Evolutionary conservation across 53 echinoderm and acorn worm genomes (phyloP).

Genomic region (Mesocentrotus franciscanus): DNA sequence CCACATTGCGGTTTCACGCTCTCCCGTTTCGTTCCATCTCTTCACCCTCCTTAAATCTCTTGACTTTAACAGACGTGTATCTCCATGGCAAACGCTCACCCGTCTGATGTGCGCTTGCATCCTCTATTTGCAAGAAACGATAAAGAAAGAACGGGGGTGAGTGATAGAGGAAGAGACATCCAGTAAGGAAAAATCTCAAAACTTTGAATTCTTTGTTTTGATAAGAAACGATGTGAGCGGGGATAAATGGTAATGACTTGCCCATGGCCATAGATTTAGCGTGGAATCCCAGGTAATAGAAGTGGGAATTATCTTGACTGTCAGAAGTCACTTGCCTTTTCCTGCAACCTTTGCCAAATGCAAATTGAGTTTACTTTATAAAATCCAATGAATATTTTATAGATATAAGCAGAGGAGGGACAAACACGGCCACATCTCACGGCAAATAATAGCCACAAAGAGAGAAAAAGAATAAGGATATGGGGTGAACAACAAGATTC

Average conservation of each 20-base stretch:
- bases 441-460: background rate
- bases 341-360: slow-evolving; percentile 46
- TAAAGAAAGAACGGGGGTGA: background rate
- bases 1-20: background rate
- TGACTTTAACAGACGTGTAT: slow-evolving; percentile 39
- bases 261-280: slow-evolving; percentile 41
- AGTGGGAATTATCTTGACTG: slow-evolving; percentile 51
- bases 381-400: slow-evolving; percentile 50
- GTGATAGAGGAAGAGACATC: background rate
- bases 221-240: slow-evolving; percentile 8
- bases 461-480: background rate
- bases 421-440: background rate
- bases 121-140: background rate
- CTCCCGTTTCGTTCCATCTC: slow-evolving; percentile 1
- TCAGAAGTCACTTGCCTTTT: slow-evolving; percentile 53
- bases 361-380: slow-evolving; percentile 60
- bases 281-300: slow-evolving; percentile 57
- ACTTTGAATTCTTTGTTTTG: slow-evolving; percentile 45
- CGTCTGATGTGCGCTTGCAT: slow-evolving; percentile 9
- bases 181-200: background rate
- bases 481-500: background rate
- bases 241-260: slow-evolving; percentile 65
- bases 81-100: slow-evolving; percentile 30
- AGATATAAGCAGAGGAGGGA: slow-evolving; percentile 22
- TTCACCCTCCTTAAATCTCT: slow-evolving; percentile 11